Conservation (phyloP, 2,888 invertebrate species). For the Diloba caeruleocephala region DNA sequence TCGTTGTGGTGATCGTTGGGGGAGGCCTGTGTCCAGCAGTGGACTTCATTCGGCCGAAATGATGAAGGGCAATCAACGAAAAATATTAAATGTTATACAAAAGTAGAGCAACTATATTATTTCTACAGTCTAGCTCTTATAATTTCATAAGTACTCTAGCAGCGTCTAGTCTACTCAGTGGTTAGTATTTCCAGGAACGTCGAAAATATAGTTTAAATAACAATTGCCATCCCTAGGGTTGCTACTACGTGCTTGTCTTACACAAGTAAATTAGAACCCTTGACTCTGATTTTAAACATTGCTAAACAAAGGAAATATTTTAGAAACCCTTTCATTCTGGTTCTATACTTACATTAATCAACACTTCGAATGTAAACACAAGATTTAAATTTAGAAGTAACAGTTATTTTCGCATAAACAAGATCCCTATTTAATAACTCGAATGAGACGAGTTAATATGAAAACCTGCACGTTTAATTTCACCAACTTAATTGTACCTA, state of each 20-base stretch:
- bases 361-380: too few species aligned
- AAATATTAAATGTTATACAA: too few species aligned
- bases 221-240: slow-evolving; percentile 34
- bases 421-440: not conserved
- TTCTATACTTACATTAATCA: not conserved
- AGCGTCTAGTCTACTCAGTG: slow-evolving; percentile 1
- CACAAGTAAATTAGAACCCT: slow-evolving; percentile 12
- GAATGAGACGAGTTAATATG: slow-evolving; percentile 4
- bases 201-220: slow-evolving; percentile 40
- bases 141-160: slow-evolving; percentile 18
- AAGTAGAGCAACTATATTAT: slow-evolving; percentile 4
- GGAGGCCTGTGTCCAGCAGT: too few species aligned
- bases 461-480: not conserved
- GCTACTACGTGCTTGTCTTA: slow-evolving; percentile 22
- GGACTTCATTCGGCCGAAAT: too few species aligned
- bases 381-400: not conserved
- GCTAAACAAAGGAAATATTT: slow-evolving; percentile 3
- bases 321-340: not conserved
- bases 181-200: slow-evolving; percentile 18
- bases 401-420: slow-evolving; percentile 10
- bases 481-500: too few species aligned
- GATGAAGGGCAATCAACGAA: too few species aligned
- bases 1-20: too few species aligned
- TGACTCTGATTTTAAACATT: not conserved
- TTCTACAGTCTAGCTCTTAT: slow-evolving; percentile 10